These are phyloP conservation scores for Percina caprodes DNA, from an alignment of 2,113 vertebrate genomes.

Conservation along the genomic window DNA sequence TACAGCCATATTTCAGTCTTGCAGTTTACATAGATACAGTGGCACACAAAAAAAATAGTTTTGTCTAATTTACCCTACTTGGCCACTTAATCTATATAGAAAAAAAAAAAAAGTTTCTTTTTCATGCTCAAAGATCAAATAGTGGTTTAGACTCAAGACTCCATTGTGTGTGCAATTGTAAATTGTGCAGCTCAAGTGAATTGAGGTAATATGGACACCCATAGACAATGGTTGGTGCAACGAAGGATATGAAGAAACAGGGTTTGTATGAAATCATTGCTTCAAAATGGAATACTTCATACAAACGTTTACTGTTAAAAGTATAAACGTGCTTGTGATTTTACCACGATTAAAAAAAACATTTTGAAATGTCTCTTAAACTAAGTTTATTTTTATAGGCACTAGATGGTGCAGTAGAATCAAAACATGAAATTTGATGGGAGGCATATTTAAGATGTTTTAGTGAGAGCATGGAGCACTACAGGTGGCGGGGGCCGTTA, in stretches of 20 bases:
- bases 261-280: conserved; percentile 8
- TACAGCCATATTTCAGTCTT: no score
- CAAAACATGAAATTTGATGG: neutral
- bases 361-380: neutral
- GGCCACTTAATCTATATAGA: no score
- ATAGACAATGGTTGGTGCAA: conserved; percentile 74
- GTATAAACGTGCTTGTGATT: neutral
- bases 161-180: neutral
- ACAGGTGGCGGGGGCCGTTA: neutral
- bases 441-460: neutral
- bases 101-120: neutral
- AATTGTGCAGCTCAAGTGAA: neutral
- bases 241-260: conserved; percentile 60
- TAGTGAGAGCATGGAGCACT: neutral
- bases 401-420: conserved; percentile 48
- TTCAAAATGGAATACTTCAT: conserved; percentile 22
- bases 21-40: neutral
- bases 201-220: neutral
- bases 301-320: neutral
- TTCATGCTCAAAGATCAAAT: neutral
- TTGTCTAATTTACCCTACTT: neutral
- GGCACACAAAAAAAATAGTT: neutral
- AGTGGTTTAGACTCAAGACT: neutral
- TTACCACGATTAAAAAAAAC: no score
- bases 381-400: neutral